phyloP scores from a whole-genome alignment of 2,888 invertebrate genomes.

The Troides helena region DNA sequence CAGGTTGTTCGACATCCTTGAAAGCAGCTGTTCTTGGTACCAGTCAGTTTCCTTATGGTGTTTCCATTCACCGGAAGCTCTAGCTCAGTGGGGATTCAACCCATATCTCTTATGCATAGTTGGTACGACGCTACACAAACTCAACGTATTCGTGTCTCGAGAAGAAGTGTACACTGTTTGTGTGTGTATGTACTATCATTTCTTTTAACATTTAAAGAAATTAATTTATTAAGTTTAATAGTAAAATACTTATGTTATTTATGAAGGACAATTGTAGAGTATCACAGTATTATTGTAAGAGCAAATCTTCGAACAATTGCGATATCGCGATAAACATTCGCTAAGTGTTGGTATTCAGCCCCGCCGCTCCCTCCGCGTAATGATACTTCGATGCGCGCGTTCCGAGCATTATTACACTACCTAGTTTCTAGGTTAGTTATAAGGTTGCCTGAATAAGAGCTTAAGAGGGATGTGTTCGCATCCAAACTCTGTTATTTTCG shows the following conservation, averaged over 20 bases:
- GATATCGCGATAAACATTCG: slow-evolving; percentile 48
- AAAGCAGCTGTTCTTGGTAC: too few species aligned
- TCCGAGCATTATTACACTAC: slow-evolving; percentile 19
- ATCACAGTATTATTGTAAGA: slow-evolving; percentile 6
- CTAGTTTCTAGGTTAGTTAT: slow-evolving; percentile 29
- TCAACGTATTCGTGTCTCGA: too few species aligned
- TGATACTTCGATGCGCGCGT: slow-evolving; percentile 42
- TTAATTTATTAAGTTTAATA: not conserved
- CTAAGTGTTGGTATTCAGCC: slow-evolving; percentile 39
- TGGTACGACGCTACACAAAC: too few species aligned
- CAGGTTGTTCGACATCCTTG: too few species aligned
- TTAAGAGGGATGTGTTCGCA: slow-evolving; percentile 14
- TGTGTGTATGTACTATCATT: too few species aligned
- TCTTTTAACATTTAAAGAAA: too few species aligned
- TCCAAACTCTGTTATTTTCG: slow-evolving; percentile 12
- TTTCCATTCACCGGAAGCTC: too few species aligned
- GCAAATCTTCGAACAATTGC: slow-evolving; percentile 43
- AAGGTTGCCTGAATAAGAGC: slow-evolving; percentile 23
- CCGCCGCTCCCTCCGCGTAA: slow-evolving; percentile 35
- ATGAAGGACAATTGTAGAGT: not conserved
- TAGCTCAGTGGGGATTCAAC: too few species aligned
- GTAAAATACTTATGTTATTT: not conserved
- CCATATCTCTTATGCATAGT: too few species aligned
- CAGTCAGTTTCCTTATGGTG: too few species aligned
- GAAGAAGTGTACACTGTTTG: too few species aligned